Evolutionary conservation across 2,797 vertebrate species (phyloP), one percentile per base, ranked within the genome.

Genomic region (Hipposideros larvatus): DNA sequence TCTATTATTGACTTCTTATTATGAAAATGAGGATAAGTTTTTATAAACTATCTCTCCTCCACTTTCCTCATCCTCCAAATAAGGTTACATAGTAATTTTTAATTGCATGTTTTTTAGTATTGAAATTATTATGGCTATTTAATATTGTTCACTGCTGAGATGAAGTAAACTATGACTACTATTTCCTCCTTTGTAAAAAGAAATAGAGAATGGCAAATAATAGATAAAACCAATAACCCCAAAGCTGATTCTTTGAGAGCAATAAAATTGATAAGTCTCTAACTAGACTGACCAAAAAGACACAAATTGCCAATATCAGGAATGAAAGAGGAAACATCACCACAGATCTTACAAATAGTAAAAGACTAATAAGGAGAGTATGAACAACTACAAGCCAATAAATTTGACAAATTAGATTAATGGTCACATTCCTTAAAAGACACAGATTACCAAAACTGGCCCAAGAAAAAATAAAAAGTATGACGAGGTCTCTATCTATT

Each of bases 111-210:
- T 90, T 94, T 86, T 95, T 13, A 14, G 11, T 70, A 37, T 85
- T 51, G 91, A 43, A 73, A 87, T 83, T 26, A 73, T 28, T 61
- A 61, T 61, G 43, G 74, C 21, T 55, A 63, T 57, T 57, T 70
- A 78, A 43, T 41, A 51, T 41, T 66, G 26, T 66, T 57, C 24
- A 68, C 66, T 46, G 26, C 66, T 55, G 8, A 94, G 48, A 84
- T 16, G 85, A 85, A 94, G 13, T 53, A 83, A 94, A 80, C 26
- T 75, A 46, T 86, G 10, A 66, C 22, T 70, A 85, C 21, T 70
- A 34, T 75, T 86, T 95, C n/a, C 26, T 65, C 7, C 75, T 19
- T 86, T 80, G 26, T 82, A 78, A 79, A 91, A 91, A 65, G n/a
- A 70, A 78, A 87, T 7, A 41, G 37, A 51, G 87, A 84, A 55